Evolutionary conservation across 2,888 invertebrate species (phyloP), one percentile per base, ranked within the genome.

Genomic region (Frankliniella fusca): DNA sequence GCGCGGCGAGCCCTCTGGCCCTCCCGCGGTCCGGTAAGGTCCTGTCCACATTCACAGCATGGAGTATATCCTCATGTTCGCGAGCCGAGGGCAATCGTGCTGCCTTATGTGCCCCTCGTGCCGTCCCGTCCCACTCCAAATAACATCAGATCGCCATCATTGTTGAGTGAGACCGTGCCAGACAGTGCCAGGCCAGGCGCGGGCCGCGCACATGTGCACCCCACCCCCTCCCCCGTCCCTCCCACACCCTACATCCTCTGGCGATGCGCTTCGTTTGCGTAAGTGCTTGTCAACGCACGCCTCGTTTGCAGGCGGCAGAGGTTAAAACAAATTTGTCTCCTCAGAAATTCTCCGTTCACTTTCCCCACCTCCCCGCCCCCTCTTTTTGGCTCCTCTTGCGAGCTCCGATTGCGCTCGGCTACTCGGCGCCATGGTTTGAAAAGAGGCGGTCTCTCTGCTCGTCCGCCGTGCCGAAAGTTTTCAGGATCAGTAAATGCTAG

Each of bases 281-380:
- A 23, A 76, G 70, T 76, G 70, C 70, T 76, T 76, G 70, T 76
- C 70, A 76, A 76, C 10, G 70, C 70, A 76, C 70, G 70, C 70
- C 70, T 76, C 70, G 70, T 76, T 76, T 76, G 70, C 8, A 27
- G 27, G 70, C 70, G 12, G 70, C 70, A 76, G 70, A 76, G 27
- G 61, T 23, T 76, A 23, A 12, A 76, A 76, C 70, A 76, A 76
- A 76, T 76, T 76, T 10, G 27, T 76, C 23, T 12, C 27, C 23
- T 27, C 70, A 3, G 38, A 38, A 5, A 38, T 38, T 2, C 38
- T 38, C 38, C 38, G 2, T 38, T 38, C 38, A 38, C 38, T 5
- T 5, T 5, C 3, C 38, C 38, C 38, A 2, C 38, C 5, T 38
- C 38, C 38, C 38, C 38, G n/a, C n/a, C 15, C 12, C 54, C 54